phyloP scores from a whole-genome alignment of 35 echinoderm and acorn worm species.

The Heliocidaris erythrogramma region DNA sequence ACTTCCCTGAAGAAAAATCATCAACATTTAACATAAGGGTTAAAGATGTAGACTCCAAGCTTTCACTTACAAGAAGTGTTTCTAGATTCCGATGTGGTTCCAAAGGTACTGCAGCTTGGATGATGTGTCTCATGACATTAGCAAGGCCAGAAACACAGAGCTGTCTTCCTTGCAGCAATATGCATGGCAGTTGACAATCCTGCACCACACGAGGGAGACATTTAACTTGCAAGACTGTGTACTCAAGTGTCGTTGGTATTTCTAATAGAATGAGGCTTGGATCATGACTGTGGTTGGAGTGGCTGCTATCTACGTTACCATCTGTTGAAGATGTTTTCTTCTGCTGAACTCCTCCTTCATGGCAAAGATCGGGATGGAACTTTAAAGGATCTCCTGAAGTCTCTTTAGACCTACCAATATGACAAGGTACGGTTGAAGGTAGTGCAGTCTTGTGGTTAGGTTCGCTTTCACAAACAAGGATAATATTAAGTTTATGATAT shows the following conservation, averaged over 20 bases:
- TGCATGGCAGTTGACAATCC: constrained; percentile 53
- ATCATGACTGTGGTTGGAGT: not conserved
- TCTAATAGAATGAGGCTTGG: not conserved
- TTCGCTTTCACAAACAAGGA: not conserved
- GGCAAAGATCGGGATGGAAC: not conserved
- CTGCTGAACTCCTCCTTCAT: not conserved
- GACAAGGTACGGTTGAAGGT: too few relatives aligned
- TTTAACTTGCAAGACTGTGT: not conserved
- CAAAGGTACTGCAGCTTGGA: constrained; percentile 29
- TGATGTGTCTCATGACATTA: constrained; percentile 39
- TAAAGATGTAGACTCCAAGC: not conserved
- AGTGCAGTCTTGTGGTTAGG: not conserved
- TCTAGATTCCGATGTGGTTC: constrained; percentile 50
- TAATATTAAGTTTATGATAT: not conserved
- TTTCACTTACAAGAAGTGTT: constrained; percentile 57
- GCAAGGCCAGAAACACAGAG: constrained; percentile 55
- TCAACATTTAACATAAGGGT: not conserved
- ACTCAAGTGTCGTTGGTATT: not conserved
- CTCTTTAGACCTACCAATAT: not conserved
- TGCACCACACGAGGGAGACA: constrained; percentile 47
- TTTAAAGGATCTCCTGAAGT: not conserved
- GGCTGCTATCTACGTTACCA: not conserved
- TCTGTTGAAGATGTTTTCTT: not conserved
- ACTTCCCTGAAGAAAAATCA: too few relatives aligned
- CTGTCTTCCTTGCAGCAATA: constrained; percentile 18